Percentiles rank a stretch among this genome's conserved stretches.
These are phyloP conservation scores for Camelus dromedarius DNA, from an alignment of 2,113 vertebrate genomes.

Conservation along the genomic window DNA sequence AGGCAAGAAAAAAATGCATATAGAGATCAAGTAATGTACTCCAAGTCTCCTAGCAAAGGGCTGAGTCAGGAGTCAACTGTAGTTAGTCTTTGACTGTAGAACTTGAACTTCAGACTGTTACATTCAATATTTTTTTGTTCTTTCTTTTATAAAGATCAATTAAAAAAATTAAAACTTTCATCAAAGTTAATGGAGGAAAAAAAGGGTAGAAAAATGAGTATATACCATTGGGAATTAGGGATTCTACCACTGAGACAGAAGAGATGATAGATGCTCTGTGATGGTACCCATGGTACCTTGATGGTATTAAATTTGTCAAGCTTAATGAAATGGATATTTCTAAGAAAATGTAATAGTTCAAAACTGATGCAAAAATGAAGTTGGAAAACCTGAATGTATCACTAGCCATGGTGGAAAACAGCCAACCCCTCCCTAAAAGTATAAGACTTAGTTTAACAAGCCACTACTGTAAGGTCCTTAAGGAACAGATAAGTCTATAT, in stretches of 20 bases:
- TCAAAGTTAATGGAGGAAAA: not conserved
- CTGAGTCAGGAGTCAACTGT: not conserved
- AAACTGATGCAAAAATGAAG: slow-evolving; percentile 19
- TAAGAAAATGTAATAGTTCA: not conserved
- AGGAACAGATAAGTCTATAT: not conserved
- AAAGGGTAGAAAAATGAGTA: not conserved
- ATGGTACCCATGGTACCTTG: not conserved
- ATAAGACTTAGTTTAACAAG: not conserved
- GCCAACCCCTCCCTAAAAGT: not conserved
- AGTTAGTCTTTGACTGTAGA: not conserved
- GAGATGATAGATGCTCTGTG: not conserved
- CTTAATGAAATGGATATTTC: not conserved
- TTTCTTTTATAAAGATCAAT: not conserved
- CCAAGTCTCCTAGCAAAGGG: not conserved
- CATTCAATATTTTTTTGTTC: not conserved
- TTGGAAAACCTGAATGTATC: not conserved
- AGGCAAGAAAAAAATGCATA: not conserved
- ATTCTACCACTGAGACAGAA: not conserved
- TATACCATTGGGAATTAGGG: not conserved
- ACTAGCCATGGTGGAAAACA: not conserved
- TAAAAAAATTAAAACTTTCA: not conserved
- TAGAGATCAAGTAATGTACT: not conserved
- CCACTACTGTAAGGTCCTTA: not conserved
- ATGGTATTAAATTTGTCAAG: not conserved
- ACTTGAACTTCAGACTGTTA: not conserved